Base-by-base conservation (phyloP, 2,888 invertebrate species). In the Coleophora deauratella region DNA sequence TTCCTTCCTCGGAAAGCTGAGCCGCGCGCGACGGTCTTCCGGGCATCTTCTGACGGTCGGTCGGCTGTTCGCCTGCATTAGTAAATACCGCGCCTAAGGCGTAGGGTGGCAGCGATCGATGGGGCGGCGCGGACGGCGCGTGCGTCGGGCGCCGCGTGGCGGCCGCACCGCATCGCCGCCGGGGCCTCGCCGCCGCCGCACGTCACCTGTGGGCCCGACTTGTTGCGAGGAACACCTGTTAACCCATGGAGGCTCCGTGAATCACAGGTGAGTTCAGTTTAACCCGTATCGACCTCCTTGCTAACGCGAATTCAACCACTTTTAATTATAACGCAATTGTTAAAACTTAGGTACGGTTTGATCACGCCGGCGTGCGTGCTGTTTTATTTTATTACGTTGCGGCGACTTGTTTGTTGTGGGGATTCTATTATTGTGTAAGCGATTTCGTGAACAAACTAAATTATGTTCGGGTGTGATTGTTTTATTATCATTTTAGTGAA, bases 181-280 rank as follows among this genome's bases (percentile, higher is more conserved):
- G 53, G 61, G 59, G 72, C 69, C 72, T 62, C 66, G 72, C 60
- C 64, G 65, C 55, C 59, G 69, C 65, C 62, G 67, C 63, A 55
- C 62, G 57, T 57, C 47, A 59, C 65, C 57, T 63, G 66, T 63
- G 55, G 62, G 57, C 66, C 57, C 58, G 72, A 81, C 81, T 78
- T 81, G 80, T 82, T 82, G 82, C 76, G 55, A 72, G 61, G 64
- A 60, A 72, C 80, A 81, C 79, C 81, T 81, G 77, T 77, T 77
- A 75, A 73, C 79, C 62, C 65, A 80, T 79, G 81, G 77, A 67
- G 66, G 62, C 63, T 55, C 66, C 72, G 66, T 75, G 67, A 77
- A 69, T 56, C 54, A 56, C 72, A 78, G 81, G 81, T 81, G 58
- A 75, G 75, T 62, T 53, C 38, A n/a, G 27, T n/a, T 33, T 9